Base-by-base conservation (phyloP, 2,888 invertebrate species). In the Athrips mouffetella region DNA sequence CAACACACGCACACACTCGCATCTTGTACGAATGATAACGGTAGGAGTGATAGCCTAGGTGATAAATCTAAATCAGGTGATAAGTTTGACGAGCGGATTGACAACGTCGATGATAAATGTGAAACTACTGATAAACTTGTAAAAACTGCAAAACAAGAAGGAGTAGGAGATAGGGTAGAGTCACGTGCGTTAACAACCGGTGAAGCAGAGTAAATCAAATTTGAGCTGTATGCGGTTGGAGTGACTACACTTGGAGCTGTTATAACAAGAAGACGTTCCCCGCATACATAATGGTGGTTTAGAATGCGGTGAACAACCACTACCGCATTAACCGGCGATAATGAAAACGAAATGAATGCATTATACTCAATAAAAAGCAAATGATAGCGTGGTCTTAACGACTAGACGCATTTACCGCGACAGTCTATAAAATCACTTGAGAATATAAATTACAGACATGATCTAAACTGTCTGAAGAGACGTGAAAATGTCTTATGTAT, bases 271-370 rank as follows among this genome's bases (percentile, higher is more conserved):
- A 57, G 58, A 76, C 77, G 74, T 69, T 70, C 54, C 62, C 55
- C 57, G 85, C 77, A 85, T 84, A 78, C 66, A 52, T 80, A 77
- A 84, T 79, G 64, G 50, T 42, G 56, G 60, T 63, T 69, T 63
- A 71, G 65, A 76, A 70, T 70, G 65, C 67, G 68, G 61, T 61
- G 59, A 63, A 63, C 68, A 65, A 59, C 62, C 69, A 67, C 68
- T 67, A 71, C 60, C 68, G 65, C 70, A 68, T 75, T 67, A 20
- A 70, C 65, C 59, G 54, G 63, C 62, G 67, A 61, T 74, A 76
- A 76, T 75, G 73, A 73, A 76, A 76, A 76, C 73, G 63, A 77
- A 76, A 76, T 71, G 65, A 73, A 70, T 65, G 65, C 68, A 56
- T 60, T 55, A 52, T 23, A 56, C 45, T 49, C 55, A 49, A 58